These are phyloP conservation scores for Melanotaenia trifasciata DNA, from an alignment of 2,797 vertebrate species.

Conservation along the genomic window DNA sequence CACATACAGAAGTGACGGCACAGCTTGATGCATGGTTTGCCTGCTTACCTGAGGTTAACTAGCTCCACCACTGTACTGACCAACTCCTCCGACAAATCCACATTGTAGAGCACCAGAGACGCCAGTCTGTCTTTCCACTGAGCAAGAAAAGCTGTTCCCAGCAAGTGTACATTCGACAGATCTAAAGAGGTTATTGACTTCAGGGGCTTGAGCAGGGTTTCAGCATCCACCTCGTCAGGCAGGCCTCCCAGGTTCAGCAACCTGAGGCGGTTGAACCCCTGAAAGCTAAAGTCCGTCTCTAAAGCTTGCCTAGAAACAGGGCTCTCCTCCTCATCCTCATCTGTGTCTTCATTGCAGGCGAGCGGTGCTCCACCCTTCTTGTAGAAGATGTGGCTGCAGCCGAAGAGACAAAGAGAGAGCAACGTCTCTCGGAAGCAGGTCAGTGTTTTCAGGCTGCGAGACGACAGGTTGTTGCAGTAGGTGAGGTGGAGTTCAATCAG, in stretches of 20 bases:
- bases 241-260: slow-evolving; percentile 93
- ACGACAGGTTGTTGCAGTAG: slow-evolving; percentile 93
- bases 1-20: no score
- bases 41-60: slow-evolving; percentile 88
- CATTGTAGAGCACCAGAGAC: slow-evolving; percentile 95
- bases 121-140: slow-evolving; percentile 94
- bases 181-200: slow-evolving; percentile 89
- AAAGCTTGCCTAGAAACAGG: slow-evolving; percentile 88
- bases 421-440: slow-evolving; percentile 90
- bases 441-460: slow-evolving; percentile 92
- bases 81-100: slow-evolving; percentile 94
- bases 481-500: slow-evolving; percentile 95
- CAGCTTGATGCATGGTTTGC: no score
- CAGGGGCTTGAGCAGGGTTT: slow-evolving; percentile 89
- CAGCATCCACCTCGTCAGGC: slow-evolving; percentile 88
- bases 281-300: slow-evolving; percentile 93
- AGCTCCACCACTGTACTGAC: slow-evolving; percentile 90
- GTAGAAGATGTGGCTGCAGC: slow-evolving; percentile 92
- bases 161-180: slow-evolving; percentile 90
- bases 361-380: slow-evolving; percentile 79
- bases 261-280: slow-evolving; percentile 92
- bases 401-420: slow-evolving; percentile 94
- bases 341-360: slow-evolving; percentile 83
- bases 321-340: slow-evolving; percentile 89
- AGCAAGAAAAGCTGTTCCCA: slow-evolving; percentile 88